Conservation (phyloP, 2,113 vertebrate genomes). For the Charina bottae region DNA sequence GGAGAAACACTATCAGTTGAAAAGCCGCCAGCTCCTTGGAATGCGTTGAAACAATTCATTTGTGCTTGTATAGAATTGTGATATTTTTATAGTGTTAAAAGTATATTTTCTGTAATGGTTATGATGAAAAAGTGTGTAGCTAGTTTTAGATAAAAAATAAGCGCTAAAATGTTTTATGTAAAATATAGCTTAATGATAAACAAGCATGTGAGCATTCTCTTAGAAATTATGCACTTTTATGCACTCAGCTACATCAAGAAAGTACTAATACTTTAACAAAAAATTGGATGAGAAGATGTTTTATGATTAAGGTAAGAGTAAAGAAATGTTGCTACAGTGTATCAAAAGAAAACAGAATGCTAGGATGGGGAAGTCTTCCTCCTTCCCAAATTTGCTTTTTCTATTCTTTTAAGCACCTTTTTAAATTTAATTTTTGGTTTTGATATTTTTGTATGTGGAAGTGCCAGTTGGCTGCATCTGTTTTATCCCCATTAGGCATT, state of each 20-base stretch:
- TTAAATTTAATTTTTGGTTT: background rate
- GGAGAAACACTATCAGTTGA: constrained; percentile 81
- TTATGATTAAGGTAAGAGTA: background rate
- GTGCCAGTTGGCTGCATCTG: background rate
- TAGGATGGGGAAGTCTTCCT: background rate
- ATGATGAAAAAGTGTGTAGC: constrained; percentile 2
- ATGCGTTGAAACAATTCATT: constrained; percentile 77
- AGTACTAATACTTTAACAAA: background rate
- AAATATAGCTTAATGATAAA: background rate
- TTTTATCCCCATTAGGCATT: background rate
- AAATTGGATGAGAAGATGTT: background rate
- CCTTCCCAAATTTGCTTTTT: background rate
- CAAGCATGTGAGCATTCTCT: background rate
- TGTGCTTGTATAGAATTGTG: background rate
- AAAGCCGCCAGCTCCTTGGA: constrained; percentile 86
- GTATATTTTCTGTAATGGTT: constrained; percentile 4
- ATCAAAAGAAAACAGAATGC: background rate
- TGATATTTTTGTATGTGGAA: background rate
- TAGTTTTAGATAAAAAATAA: constrained; percentile 6
- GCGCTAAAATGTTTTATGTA: constrained; percentile 6
- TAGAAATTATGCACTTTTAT: background rate
- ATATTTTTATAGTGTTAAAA: background rate
- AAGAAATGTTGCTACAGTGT: background rate
- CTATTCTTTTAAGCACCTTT: background rate
- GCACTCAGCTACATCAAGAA: background rate